These are phyloP conservation scores for Bovichtus variegatus DNA, from an alignment of 2,797 vertebrate species.

Conservation along the genomic window DNA sequence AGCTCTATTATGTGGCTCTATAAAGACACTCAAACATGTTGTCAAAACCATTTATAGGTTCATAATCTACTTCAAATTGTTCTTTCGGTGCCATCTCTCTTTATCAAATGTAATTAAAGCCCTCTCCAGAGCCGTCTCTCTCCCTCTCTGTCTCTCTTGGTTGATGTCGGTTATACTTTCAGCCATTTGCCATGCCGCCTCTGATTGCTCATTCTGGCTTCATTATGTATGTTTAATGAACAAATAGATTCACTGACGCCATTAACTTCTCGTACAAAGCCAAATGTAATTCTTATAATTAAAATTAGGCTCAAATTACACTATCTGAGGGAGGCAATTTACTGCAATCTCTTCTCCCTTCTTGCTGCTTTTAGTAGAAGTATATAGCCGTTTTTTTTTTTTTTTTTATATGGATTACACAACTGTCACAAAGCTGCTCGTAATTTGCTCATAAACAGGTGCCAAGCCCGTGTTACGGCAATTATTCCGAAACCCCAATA, in stretches of 20 bases:
- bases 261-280: conserved; percentile 51
- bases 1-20: conserved; percentile 26
- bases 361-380: conserved; percentile 3
- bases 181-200: conserved; percentile 14
- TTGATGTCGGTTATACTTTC: conserved; percentile 46
- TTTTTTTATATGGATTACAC: no score
- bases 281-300: conserved; percentile 57
- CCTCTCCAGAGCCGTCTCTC: neutral
- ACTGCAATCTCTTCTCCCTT: conserved; percentile 28
- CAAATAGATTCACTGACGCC: conserved; percentile 58
- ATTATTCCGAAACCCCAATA: no score
- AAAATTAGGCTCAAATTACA: conserved; percentile 54
- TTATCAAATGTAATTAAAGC: conserved; percentile 39
- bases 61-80: conserved; percentile 22
- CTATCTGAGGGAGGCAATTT: conserved; percentile 40
- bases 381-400: neutral
- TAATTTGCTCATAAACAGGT: no score
- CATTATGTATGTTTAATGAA: conserved; percentile 69
- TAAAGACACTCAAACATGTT: conserved; percentile 30
- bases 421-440: no score
- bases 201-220: conserved; percentile 54
- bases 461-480: no score
- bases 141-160: conserved; percentile 21
- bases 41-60: conserved; percentile 33
- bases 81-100: conserved; percentile 9